Base-by-base conservation (phyloP, 2,797 vertebrate genomes). In the Myoxocephalus aenaeus region DNA sequence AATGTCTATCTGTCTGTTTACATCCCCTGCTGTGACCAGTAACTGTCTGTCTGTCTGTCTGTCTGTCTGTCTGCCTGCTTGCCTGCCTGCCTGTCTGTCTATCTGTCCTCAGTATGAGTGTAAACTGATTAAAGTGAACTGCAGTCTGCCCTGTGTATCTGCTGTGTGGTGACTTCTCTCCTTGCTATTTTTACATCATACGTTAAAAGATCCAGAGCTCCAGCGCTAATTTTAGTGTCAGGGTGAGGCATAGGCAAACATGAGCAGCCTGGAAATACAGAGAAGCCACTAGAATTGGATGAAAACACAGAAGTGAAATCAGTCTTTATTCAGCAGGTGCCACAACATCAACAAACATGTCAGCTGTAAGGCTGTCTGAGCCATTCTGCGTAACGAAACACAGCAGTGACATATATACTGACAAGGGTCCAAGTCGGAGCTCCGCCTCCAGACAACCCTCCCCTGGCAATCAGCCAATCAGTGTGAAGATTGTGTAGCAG, bases 111-210 rank as follows among this genome's bases (percentile, higher is more conserved):
- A 27, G 42, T 57, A 27, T n/a, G 40, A 42, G 40, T 14, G 40
- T 42, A 42, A 42, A 13, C 40, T 14, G 40, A 14, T 42, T 5
- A 42, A 42, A 42, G 40, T 42, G 40, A 12, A 3, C 40, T 42
- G 11, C 40, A 42, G 36, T 73, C 66, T 36, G 76, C 36, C 29
- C 53, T 25, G 74, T 25, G 15, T 64, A 29, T 82, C 62, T 73
- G 75, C 79, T 75, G 44, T 17, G 57, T 25, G 50, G 50, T 53
- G 22, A 75, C 74, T 81, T 87, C 59, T 83, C 83, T 83, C 48
- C 54, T 59, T 58, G 75, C 91, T 92, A 91, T 91, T 90, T 92
- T 90, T 91, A 82, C 70, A 61, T 63, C 50, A 51, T 32, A 78
- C 20, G 68, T 74, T 69, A 65, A 86, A 73, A 34, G 61, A 76